phyloP scores from a whole-genome alignment of 2,888 invertebrate genomes.

The Ophioninae sp. region DNA sequence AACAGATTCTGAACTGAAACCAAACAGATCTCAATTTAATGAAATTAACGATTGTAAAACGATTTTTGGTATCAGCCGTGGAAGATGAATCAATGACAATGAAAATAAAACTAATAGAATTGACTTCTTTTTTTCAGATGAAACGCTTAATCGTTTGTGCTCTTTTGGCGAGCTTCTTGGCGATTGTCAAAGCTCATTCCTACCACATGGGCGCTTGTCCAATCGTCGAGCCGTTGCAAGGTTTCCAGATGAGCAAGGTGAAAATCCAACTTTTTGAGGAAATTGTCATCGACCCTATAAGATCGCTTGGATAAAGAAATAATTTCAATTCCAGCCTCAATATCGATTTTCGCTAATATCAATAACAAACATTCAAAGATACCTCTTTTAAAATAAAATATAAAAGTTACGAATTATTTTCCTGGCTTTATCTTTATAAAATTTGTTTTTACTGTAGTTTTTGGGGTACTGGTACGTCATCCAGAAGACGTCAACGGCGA shows the following conservation, averaged over 20 bases:
- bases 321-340: neutral
- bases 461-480: constrained; percentile 91
- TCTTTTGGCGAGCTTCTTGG: constrained; percentile 66
- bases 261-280: constrained; percentile 65
- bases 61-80: neutral
- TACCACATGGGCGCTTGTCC: constrained; percentile 90
- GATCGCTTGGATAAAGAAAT: neutral
- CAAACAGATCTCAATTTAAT: too few relatives aligned
- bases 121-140: constrained; percentile 65
- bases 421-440: neutral
- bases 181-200: constrained; percentile 82
- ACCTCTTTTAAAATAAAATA: neutral
- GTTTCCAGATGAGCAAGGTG: constrained; percentile 90
- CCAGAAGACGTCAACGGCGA: constrained; percentile 91
- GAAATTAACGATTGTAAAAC: neutral
- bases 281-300: neutral
- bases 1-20: too few relatives aligned
- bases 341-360: neutral
- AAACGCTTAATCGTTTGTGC: constrained; percentile 62
- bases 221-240: constrained; percentile 87
- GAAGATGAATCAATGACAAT: neutral
- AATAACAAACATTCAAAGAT: neutral
- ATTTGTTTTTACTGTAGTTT: constrained; percentile 82
- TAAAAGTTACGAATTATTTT: neutral
- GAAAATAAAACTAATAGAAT: constrained; percentile 2